Evolutionary conservation across 2,113 vertebrate species (phyloP).

Genomic region (Gasterosteus aculeatus): DNA sequence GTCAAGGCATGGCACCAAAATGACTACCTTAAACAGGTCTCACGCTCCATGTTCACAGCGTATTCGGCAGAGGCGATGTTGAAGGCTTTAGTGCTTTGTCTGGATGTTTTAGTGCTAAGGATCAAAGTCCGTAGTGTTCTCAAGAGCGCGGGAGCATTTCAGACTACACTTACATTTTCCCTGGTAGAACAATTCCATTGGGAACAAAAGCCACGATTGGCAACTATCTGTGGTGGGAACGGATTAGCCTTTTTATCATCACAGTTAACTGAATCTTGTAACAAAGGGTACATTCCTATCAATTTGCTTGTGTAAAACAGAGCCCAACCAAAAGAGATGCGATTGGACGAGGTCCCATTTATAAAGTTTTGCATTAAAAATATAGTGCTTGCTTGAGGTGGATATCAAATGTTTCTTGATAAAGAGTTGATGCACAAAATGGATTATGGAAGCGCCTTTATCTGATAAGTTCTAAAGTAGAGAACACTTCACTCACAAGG

Average conservation of each 20-base stretch:
- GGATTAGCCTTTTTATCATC: not conserved
- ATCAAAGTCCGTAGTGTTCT: not conserved
- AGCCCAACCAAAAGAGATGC: not conserved
- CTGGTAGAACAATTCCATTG: conserved; percentile 15
- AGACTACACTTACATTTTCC: conserved; percentile 41
- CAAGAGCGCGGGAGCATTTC: conserved; percentile 29
- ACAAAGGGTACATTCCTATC: not conserved
- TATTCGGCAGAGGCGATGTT: conserved; percentile 22
- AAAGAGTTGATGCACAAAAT: not conserved
- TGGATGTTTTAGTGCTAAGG: not conserved
- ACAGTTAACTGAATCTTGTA: not conserved
- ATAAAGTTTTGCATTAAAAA: not conserved
- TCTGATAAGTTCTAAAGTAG: not conserved
- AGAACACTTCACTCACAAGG: not conserved
- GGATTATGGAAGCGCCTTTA: not conserved
- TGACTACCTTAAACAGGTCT: conserved; percentile 41
- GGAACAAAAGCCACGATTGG: conserved; percentile 10
- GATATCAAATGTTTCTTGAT: not conserved
- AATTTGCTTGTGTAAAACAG: conserved; percentile 6
- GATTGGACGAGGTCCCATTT: not conserved
- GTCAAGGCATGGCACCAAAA: conserved; percentile 47
- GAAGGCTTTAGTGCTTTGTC: conserved; percentile 20
- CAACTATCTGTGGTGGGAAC: conserved; percentile 2
- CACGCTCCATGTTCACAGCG: conserved; percentile 15
- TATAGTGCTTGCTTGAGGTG: not conserved